phyloP scores from a whole-genome alignment of 2,113 vertebrate species.

The Dascyllus trimaculatus region DNA sequence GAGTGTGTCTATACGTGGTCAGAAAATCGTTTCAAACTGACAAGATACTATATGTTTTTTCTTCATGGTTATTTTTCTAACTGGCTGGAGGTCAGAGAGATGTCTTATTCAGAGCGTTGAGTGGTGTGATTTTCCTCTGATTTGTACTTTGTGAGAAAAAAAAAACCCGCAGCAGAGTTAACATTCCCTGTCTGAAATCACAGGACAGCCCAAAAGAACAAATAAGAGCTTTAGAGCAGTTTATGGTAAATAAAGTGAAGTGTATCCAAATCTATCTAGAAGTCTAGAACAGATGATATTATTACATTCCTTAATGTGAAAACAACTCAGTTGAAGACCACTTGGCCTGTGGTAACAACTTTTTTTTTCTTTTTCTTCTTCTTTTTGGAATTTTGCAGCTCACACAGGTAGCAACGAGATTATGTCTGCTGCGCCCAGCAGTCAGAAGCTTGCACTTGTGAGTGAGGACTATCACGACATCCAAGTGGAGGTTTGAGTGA shows the following conservation, averaged over 20 bases:
- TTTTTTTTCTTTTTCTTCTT: constrained; percentile 8
- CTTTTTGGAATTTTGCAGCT: constrained; percentile 60
- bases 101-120: constrained; percentile 61
- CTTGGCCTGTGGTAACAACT: constrained; percentile 61
- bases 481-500: constrained; percentile 71
- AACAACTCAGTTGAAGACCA: constrained; percentile 66
- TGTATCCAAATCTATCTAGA: constrained; percentile 64
- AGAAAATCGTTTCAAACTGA: constrained; percentile 79
- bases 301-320: constrained; percentile 76
- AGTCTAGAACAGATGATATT: constrained; percentile 54
- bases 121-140: constrained; percentile 56
- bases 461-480: constrained; percentile 72
- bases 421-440: constrained; percentile 48
- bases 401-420: constrained; percentile 69
- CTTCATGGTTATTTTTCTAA: constrained; percentile 77
- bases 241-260: constrained; percentile 45
- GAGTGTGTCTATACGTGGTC: constrained; percentile 82
- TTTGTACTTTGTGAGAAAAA: constrained; percentile 65
- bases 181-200: constrained; percentile 79
- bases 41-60: constrained; percentile 66
- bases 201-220: constrained; percentile 63
- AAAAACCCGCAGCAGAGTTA: constrained; percentile 63
- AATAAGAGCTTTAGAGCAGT: constrained; percentile 55
- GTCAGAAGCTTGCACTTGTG: constrained; percentile 71
- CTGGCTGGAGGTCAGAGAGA: constrained; percentile 68